A percentile compares a stretch with the other conserved stretches of the same genome.
phyloP scores from a whole-genome alignment of 2,888 invertebrate genomes.

The Gastracanthus pulcherrimus region DNA sequence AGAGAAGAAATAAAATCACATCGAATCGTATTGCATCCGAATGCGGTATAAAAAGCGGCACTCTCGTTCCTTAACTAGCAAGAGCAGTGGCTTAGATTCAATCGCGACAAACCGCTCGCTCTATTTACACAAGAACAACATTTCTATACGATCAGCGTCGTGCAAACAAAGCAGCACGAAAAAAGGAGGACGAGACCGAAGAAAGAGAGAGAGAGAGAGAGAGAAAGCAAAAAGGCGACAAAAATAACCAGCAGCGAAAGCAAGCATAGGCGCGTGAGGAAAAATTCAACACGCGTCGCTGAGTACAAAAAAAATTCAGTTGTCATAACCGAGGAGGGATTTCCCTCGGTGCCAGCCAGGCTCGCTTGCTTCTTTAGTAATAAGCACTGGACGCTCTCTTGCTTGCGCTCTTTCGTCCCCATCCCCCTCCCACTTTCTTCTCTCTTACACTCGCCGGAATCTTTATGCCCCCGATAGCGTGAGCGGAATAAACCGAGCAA shows the following conservation, averaged over 20 bases:
- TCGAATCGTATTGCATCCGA: no score
- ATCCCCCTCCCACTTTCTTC: background rate
- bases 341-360: slow-evolving; percentile 1
- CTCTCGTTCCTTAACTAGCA: background rate
- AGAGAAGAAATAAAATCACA: no score
- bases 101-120: background rate
- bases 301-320: slow-evolving; percentile 41
- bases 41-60: background rate
- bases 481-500: slow-evolving; percentile 53
- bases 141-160: slow-evolving; percentile 17
- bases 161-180: background rate
- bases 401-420: background rate
- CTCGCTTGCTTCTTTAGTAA: slow-evolving; percentile 17
- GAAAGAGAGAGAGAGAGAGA: background rate
- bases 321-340: slow-evolving; percentile 46
- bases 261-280: background rate
- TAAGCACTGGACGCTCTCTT: slow-evolving; percentile 27
- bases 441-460: slow-evolving; percentile 6
- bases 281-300: slow-evolving; percentile 37
- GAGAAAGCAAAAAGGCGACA: background rate
- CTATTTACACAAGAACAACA: slow-evolving; percentile 15
- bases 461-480: slow-evolving; percentile 53
- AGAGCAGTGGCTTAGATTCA: background rate
- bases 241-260: background rate
- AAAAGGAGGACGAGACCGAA: background rate